A percentile compares a stretch with the other conserved stretches of the same genome.
phyloP scores from a whole-genome alignment of 2,113 vertebrate species.

The Tychaedon coryphoeus region DNA sequence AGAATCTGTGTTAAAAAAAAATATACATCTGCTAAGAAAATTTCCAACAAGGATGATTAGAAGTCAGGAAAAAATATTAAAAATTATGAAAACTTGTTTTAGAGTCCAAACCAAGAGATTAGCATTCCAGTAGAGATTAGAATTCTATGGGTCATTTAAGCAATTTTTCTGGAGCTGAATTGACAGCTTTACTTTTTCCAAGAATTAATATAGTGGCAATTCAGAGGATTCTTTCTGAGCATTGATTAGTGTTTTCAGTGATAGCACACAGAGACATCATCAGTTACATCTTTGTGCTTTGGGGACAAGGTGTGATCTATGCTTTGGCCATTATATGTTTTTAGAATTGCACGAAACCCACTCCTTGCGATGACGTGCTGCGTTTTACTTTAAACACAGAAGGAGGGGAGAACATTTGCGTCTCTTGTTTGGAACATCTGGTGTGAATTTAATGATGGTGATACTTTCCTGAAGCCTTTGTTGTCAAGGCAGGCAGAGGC shows the following conservation, averaged over 20 bases:
- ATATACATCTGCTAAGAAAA: not conserved
- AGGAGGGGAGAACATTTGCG: constrained; percentile 83
- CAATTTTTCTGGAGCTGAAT: not conserved
- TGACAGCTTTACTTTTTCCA: not conserved
- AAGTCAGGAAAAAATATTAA: not conserved
- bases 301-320: not conserved
- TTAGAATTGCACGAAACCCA: not conserved
- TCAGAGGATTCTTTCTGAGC: not conserved
- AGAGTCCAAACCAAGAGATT: not conserved
- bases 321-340: accelerated
- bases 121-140: not conserved
- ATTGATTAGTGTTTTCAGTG: not conserved
- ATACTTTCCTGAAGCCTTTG: constrained; percentile 81
- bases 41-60: not conserved
- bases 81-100: not conserved
- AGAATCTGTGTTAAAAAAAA: not conserved
- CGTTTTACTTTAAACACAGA: not conserved
- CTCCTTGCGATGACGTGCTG: accelerated
- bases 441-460: constrained; percentile 83
- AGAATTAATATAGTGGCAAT: not conserved
- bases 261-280: accelerated
- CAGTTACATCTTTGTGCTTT: not conserved
- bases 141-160: not conserved
- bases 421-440: constrained; percentile 85
- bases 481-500: constrained; percentile 74